phyloP scores from a whole-genome alignment of 2,888 invertebrate species.

The Drosophila lutescens region DNA sequence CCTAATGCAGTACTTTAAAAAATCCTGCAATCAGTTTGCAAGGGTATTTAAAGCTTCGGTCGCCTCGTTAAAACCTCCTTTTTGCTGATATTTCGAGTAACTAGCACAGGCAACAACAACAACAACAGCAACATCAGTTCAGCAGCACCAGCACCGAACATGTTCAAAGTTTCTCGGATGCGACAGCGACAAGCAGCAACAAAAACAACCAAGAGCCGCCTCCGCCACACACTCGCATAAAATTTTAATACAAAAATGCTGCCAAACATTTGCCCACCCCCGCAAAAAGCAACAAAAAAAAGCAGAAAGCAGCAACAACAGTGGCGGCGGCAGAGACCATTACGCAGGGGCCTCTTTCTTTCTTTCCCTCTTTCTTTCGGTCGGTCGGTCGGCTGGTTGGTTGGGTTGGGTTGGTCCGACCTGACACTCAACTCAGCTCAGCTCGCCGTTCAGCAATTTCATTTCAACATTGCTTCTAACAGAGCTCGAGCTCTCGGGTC shows the following conservation, averaged over 20 bases:
- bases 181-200: constrained; percentile 47
- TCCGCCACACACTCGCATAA: constrained; percentile 40
- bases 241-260: constrained; percentile 72
- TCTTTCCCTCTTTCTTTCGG: constrained; percentile 18
- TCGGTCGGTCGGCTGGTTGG: background rate
- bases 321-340: constrained; percentile 51
- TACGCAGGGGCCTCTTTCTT: constrained; percentile 55
- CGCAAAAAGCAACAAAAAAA: constrained; percentile 40
- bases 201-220: constrained; percentile 24
- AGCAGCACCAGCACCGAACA: constrained; percentile 55
- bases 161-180: constrained; percentile 76
- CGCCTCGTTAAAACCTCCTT: constrained; percentile 28
- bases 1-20: background rate
- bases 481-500: constrained; percentile 44
- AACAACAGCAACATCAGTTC: constrained; percentile 1
- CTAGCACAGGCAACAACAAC: constrained; percentile 63
- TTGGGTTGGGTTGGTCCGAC: constrained; percentile 19
- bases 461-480: constrained; percentile 78
- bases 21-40: background rate
- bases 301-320: constrained; percentile 1
- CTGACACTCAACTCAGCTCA: constrained; percentile 46
- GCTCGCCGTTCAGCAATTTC: constrained; percentile 71
- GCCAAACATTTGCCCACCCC: constrained; percentile 75
- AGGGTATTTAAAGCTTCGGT: constrained; percentile 24
- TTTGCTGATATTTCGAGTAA: constrained; percentile 76